Evolutionary conservation across 2,888 invertebrate genomes (phyloP).

Genomic region (Noctua fimbriata): DNA sequence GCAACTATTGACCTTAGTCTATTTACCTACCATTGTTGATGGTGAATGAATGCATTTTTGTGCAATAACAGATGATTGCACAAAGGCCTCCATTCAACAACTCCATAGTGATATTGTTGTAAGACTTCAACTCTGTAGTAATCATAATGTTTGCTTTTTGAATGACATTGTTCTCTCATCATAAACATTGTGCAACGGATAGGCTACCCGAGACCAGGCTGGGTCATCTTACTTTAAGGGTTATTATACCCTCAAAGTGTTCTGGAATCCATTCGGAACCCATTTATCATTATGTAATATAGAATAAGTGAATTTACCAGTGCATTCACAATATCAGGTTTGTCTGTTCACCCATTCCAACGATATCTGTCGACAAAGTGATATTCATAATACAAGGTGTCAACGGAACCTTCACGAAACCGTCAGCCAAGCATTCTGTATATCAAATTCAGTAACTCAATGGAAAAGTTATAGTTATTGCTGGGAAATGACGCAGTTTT

Average conservation of each 20-base stretch:
- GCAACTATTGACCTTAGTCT: conserved; percentile 27
- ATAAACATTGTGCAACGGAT: neutral
- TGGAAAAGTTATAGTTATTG: no score
- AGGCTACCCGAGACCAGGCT: neutral
- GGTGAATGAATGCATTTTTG: conserved; percentile 33
- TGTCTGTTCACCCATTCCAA: no score
- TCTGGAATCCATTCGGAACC: neutral
- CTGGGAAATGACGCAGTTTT: no score
- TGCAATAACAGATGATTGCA: conserved; percentile 15
- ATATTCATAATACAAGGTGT: no score
- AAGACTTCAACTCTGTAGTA: neutral
- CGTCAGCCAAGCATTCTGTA: no score
- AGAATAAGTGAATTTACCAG: no score
- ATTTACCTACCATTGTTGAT: conserved; percentile 19
- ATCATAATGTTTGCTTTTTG: neutral
- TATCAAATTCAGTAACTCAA: no score
- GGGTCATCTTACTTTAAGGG: neutral
- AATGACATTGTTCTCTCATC: neutral
- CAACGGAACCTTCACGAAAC: no score
- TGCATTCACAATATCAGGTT: no score
- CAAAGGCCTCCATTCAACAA: neutral
- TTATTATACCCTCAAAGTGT: neutral
- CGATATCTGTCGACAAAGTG: no score
- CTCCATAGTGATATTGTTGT: neutral
- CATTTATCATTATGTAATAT: no score